A percentile compares a stretch with the other conserved stretches of the same genome.
Evolutionary conservation across 2,113 vertebrate genomes (phyloP).

Genomic region (Rhipidura dahli): DNA sequence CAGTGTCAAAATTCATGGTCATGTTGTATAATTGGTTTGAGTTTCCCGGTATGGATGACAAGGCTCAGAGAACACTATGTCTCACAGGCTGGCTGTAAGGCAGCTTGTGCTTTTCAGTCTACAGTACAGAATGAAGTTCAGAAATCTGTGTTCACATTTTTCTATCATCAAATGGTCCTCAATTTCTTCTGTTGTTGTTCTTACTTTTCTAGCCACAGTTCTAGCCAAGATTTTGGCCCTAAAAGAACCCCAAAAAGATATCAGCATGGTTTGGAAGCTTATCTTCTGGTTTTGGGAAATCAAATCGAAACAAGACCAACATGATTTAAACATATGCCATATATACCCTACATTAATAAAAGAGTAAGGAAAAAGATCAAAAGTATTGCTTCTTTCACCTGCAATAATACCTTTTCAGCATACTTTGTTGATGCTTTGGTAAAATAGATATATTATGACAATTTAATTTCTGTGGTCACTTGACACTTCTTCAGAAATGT

Average conservation of each 20-base stretch:
- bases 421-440: background rate
- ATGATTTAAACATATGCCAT: background rate
- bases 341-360: background rate
- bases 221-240: background rate
- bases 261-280: background rate
- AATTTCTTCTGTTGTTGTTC: background rate
- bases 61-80: background rate
- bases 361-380: background rate
- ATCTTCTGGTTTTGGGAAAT: background rate
- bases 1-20: background rate
- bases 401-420: background rate
- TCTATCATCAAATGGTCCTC: background rate
- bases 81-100: background rate
- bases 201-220: background rate
- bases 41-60: background rate
- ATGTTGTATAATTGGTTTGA: background rate
- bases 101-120: background rate
- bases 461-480: background rate
- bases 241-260: rapidly evolving
- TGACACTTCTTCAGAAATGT: background rate
- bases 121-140: background rate
- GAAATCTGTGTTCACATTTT: background rate
- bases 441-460: background rate
- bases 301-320: background rate
- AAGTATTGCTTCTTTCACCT: background rate